A percentile compares a stretch with the other conserved stretches of the same genome.
Conservation (phyloP, 2,113 vertebrate species). For the Martes martes region DNA sequence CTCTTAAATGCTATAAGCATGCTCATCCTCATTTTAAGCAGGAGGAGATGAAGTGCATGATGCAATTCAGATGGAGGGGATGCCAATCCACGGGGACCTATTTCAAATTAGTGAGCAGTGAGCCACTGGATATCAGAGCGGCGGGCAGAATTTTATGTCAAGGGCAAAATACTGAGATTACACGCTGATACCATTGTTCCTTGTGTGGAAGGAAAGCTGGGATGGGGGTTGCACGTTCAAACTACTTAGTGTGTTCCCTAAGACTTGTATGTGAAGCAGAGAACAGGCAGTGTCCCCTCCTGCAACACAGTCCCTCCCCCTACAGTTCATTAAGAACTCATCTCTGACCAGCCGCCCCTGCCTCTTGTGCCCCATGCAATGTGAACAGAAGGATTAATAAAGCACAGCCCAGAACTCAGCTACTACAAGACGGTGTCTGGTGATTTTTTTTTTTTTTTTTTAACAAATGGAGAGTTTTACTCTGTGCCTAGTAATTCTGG, state of each 20-base stretch:
- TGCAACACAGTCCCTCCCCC: neutral
- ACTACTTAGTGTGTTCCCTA: rapidly evolving
- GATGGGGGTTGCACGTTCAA: neutral
- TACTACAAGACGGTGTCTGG: neutral
- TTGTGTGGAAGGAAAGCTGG: neutral
- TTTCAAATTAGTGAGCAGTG: conserved; percentile 55
- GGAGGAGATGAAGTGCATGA: conserved; percentile 40
- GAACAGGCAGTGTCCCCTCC: neutral
- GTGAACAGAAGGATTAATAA: neutral
- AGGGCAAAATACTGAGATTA: conserved; percentile 43
- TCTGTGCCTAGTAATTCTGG: conserved; percentile 24
- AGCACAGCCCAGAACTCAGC: neutral
- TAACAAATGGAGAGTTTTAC: conserved; percentile 35
- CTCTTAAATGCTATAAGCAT: neutral
- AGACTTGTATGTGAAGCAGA: neutral
- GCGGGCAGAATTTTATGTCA: conserved; percentile 31
- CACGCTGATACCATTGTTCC: neutral
- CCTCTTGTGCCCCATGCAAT: neutral
- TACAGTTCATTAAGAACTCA: neutral
- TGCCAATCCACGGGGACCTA: conserved; percentile 22
- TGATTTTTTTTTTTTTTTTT: neutral
- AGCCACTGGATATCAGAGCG: neutral
- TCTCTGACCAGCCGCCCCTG: neutral
- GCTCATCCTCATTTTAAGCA: conserved; percentile 40
- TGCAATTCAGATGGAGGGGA: conserved; percentile 40